Evolutionary conservation across 2,888 invertebrate genomes (phyloP), one percentile per base, ranked within the genome.

Genomic region (Scrobipalpa atriplicella): DNA sequence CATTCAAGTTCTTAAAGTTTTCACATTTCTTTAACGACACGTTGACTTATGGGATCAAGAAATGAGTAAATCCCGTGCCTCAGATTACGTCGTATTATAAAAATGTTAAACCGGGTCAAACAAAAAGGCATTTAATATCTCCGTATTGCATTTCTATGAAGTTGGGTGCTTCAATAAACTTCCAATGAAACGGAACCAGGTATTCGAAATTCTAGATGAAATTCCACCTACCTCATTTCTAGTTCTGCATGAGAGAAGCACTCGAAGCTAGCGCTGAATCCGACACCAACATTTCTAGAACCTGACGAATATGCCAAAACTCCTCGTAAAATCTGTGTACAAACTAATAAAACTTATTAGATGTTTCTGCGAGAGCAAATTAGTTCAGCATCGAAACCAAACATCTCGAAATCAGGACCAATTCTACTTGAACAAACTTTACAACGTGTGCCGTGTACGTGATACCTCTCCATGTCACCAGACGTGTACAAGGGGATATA

Each of bases 241-340:
- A 52, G 52, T 19, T 52, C 11, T n/a, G 19, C 41, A 19, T 10
- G 1, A 19, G 8, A 5, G 18, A 52, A 18, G 52, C 19, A 19
- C 52, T 52, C 19, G 19, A 19, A 52, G 18, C 11, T 11, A 10
- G 52, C 13, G 21, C 21, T 56, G 21, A 56, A 21, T 21, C 13
- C 13, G 11, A 56, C 54, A 56, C 80, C 87, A 88, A 88, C 90
- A 89, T 86, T 82, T 9, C 54, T 56, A 13, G 21, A 56, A 56
- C 21, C 13, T 56, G 9, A 21, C 21, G 13, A 56, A 21, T 56
- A 56, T 21, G 54, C 10, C 21, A 21, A 56, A 56, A 56, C 54
- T 56, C 13, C 29, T 56, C 54, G 11, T 19, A 56, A 56, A 56
- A 29, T 56, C 54, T 56, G 54, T 13, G 18, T 19, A 19, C 52